Percentiles rank a stretch among this genome's conserved stretches.
Evolutionary conservation across 2,113 vertebrate species (phyloP).

Genomic region (Anhinga rufa): DNA sequence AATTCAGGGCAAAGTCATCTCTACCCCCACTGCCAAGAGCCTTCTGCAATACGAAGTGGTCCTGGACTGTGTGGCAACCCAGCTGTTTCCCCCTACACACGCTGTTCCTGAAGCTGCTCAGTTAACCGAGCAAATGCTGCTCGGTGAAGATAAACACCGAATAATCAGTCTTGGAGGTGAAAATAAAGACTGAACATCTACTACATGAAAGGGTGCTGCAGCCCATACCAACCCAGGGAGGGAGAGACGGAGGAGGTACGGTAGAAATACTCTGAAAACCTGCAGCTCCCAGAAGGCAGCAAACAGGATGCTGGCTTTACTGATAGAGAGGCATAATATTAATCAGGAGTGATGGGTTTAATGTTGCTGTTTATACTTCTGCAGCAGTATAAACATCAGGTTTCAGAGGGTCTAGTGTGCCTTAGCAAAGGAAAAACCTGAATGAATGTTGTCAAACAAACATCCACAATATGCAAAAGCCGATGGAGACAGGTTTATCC

Average conservation of each 20-base stretch:
- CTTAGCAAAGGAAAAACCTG: neutral
- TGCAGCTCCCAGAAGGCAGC: conserved; percentile 4
- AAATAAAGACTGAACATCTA: neutral
- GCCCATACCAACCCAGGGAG: neutral
- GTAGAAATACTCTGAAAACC: neutral
- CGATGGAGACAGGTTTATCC: neutral
- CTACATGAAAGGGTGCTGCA: neutral
- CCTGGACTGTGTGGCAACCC: neutral
- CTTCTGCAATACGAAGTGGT: neutral
- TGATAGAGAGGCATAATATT: neutral
- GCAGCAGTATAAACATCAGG: neutral
- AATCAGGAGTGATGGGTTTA: neutral
- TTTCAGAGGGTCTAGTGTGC: neutral
- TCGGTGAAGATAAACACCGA: conserved; percentile 15
- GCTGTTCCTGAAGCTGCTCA: neutral
- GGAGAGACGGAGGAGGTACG: neutral
- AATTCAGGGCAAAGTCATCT: neutral
- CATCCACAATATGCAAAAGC: neutral
- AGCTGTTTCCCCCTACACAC: neutral
- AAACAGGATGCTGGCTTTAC: conserved; percentile 1
- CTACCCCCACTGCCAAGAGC: neutral
- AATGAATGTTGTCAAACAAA: neutral
- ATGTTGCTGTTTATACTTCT: neutral
- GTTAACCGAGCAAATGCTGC: neutral
- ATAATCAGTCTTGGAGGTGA: neutral